These are phyloP conservation scores for Heliconius hewitsoni DNA, from an alignment of 1,140 invertebrate genomes.

Conservation along the genomic window DNA sequence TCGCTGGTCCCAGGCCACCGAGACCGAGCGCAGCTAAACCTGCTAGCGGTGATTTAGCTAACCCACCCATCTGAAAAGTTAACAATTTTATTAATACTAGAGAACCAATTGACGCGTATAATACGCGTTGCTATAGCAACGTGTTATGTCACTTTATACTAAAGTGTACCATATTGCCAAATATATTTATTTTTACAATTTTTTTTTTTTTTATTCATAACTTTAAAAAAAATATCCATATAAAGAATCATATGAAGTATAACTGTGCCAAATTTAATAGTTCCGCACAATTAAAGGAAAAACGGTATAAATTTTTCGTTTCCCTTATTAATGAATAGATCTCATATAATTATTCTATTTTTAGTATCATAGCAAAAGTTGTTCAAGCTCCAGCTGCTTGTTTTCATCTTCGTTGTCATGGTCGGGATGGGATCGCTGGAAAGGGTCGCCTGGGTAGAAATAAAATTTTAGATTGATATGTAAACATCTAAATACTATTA, in stretches of 20 bases:
- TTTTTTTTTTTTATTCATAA: neutral
- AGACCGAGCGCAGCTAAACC: slow-evolving; percentile 92
- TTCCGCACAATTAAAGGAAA: too few relatives aligned
- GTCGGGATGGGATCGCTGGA: slow-evolving; percentile 81
- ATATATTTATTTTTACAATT: too few relatives aligned
- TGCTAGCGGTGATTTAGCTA: slow-evolving; percentile 92
- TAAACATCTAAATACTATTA: slow-evolving; percentile 56
- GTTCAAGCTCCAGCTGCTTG: slow-evolving; percentile 76
- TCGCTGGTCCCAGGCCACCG: slow-evolving; percentile 90
- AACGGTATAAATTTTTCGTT: too few relatives aligned
- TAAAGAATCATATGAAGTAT: too few relatives aligned
- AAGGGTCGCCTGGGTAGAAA: slow-evolving; percentile 76
- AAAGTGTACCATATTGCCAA: too few relatives aligned
- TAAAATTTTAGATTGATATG: slow-evolving; percentile 54
- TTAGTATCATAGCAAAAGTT: slow-evolving; percentile 14
- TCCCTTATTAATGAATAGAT: neutral
- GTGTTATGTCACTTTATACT: too few relatives aligned
- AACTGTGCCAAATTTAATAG: too few relatives aligned
- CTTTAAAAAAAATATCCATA: neutral
- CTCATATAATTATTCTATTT: neutral
- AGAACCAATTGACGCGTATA: too few relatives aligned
- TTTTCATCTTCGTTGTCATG: slow-evolving; percentile 81
- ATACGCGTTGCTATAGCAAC: too few relatives aligned
- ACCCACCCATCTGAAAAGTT: slow-evolving; percentile 87
- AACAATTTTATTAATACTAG: slow-evolving; percentile 5